A percentile compares a stretch with the other conserved stretches of the same genome.
Conservation (phyloP, 1,140 invertebrate species). For the Chrysopa pallens region DNA sequence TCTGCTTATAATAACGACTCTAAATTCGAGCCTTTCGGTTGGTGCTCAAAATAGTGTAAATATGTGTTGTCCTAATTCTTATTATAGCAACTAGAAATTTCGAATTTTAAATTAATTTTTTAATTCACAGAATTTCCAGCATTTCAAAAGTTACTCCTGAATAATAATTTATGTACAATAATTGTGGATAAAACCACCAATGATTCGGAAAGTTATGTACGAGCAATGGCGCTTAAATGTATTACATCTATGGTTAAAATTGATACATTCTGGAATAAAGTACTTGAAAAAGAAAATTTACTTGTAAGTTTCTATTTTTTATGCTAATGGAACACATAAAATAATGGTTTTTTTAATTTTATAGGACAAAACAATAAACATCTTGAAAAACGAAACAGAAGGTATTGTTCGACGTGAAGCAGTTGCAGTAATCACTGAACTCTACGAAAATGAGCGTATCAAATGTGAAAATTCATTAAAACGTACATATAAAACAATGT, state of each 20-base stretch:
- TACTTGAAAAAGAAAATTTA: slow-evolving; percentile 36
- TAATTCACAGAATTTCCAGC: slow-evolving; percentile 49
- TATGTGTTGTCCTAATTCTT: neutral
- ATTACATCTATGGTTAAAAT: slow-evolving; percentile 43
- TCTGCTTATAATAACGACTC: too few relatives aligned
- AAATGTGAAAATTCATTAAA: slow-evolving; percentile 17
- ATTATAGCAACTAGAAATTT: neutral
- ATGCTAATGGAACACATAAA: neutral
- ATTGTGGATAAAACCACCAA: slow-evolving; percentile 40
- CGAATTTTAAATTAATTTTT: too few relatives aligned
- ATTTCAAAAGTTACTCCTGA: slow-evolving; percentile 49
- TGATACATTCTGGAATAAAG: slow-evolving; percentile 39
- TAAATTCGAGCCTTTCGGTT: too few relatives aligned
- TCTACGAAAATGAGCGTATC: slow-evolving; percentile 37
- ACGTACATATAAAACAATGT: slow-evolving; percentile 35
- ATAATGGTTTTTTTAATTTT: slow-evolving; percentile 1
- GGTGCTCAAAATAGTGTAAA: too few relatives aligned
- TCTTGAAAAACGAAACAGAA: slow-evolving; percentile 49
- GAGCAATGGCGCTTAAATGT: slow-evolving; percentile 50
- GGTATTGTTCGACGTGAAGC: slow-evolving; percentile 55
- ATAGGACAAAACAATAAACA: slow-evolving; percentile 40
- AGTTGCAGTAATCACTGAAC: slow-evolving; percentile 38
- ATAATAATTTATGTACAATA: slow-evolving; percentile 40
- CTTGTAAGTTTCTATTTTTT: slow-evolving; percentile 26
- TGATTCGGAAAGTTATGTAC: slow-evolving; percentile 51